Conservation (phyloP, 1,140 invertebrate species). For the Orius laevigatus region DNA sequence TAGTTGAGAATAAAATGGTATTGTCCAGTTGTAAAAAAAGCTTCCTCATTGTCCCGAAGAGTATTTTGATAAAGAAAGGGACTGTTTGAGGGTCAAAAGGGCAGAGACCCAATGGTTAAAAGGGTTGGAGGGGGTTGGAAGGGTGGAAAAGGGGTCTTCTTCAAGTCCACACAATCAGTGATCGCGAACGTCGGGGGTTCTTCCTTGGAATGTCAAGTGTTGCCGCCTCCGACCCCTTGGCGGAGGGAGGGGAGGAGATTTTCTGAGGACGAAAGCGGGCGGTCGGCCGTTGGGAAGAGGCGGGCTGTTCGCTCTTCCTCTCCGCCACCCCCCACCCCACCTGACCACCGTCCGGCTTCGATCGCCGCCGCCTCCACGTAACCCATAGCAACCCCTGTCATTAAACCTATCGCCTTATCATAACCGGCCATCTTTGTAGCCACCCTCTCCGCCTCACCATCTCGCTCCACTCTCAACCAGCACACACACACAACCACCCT, state of each 20-base stretch:
- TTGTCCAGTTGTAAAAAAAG: too few species aligned
- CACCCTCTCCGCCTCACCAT: background rate
- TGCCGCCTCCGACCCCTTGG: background rate
- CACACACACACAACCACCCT: background rate
- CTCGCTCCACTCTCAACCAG: background rate
- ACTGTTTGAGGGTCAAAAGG: too few species aligned
- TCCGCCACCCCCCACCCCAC: constrained; percentile 4
- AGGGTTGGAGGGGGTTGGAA: background rate
- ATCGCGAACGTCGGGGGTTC: background rate
- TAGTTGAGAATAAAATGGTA: too few species aligned
- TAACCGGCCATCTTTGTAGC: constrained; percentile 11
- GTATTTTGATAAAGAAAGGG: too few species aligned
- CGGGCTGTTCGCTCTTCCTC: background rate
- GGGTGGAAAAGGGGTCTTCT: background rate
- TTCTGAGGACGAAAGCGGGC: too few species aligned
- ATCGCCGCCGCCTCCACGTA: constrained; percentile 8
- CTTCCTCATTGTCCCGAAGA: too few species aligned
- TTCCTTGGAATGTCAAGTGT: constrained; percentile 12
- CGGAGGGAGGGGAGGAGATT: too few species aligned
- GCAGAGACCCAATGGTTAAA: background rate
- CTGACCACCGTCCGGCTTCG: constrained; percentile 11
- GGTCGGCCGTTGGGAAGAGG: too few species aligned
- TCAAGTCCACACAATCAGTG: constrained; percentile 4
- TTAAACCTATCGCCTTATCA: constrained; percentile 12
- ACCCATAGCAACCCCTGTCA: constrained; percentile 8